Evolutionary conservation across 2,113 vertebrate genomes (phyloP), one percentile per base, ranked within the genome.

Genomic region (Takifugu flavidus): DNA sequence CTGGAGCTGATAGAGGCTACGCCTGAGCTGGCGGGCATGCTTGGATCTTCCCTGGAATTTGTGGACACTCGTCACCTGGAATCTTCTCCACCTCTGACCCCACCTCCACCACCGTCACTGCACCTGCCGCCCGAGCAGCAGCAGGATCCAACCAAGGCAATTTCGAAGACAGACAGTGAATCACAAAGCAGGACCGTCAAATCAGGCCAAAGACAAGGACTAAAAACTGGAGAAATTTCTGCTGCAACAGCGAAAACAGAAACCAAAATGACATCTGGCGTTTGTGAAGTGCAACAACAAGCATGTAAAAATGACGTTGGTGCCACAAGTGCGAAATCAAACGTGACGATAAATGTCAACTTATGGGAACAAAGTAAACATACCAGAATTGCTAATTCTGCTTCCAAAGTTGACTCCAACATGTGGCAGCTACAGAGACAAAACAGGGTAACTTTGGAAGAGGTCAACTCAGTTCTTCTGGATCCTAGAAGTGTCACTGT

Each of bases 1-100:
- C 12, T 85, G 65, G 75, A 85, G 65, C 57, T 85, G 59, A 78
- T 85, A 55, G 80, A 85, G 44, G 78, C 76, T 43, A 83, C 80
- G 0, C 68, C 80, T 0, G 78, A 86, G 74, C 66, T 86, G 27
- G 78, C 80, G 0, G 80, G 72, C 49, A 72, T 81, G 75, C 75
- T 86, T 0, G 80, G 83, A 8, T 83, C 83, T 0, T 83, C 83
- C 0, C 60, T 83, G 14, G 80, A 86, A 62, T 83, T 77, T 0
- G 64, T 86, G 28, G 78, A 82, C 56, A 69, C 56, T 65, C 77
- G 69, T 14, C 52, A 15, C 0, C n/a, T 62, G 25, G 66, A 67
- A 46, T 11, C 64, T 25, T 70, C 62, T 0, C 73, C 70, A 5
- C 68, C 78, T 2, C 39, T 59, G 1, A 31, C 72, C 1, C 68